Percentiles rank a stretch among this genome's conserved stretches.
These are phyloP conservation scores for Eupsittula cactorum DNA, from an alignment of 2,113 vertebrate genomes.

Conservation along the genomic window DNA sequence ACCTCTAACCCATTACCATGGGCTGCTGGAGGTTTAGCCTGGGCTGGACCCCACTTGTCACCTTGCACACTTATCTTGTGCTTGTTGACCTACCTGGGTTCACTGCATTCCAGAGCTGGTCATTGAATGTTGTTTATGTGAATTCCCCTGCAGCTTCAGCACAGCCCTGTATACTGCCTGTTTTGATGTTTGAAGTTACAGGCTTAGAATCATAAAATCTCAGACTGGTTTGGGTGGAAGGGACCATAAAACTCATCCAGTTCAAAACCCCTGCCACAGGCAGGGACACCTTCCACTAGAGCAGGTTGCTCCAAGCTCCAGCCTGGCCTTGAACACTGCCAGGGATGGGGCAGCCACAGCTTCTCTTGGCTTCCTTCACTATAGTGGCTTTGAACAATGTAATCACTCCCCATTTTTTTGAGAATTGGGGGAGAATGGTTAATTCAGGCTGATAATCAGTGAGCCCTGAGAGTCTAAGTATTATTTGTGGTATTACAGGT, in stretches of 20 bases:
- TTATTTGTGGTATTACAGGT: neutral
- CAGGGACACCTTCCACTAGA: neutral
- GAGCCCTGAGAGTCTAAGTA: neutral
- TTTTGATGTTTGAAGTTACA: neutral
- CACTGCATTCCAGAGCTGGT: constrained; percentile 21
- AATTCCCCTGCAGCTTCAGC: constrained; percentile 40
- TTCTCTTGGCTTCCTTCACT: neutral
- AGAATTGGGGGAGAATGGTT: neutral
- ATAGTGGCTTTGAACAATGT: neutral
- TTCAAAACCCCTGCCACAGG: neutral
- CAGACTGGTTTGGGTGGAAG: neutral
- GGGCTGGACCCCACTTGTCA: neutral
- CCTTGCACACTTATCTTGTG: neutral
- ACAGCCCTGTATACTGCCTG: neutral
- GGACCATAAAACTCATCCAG: neutral
- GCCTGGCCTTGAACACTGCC: neutral
- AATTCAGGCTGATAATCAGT: neutral
- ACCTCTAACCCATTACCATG: neutral
- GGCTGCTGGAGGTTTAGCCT: neutral
- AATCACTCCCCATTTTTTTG: neutral
- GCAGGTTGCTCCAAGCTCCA: neutral
- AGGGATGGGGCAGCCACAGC: neutral
- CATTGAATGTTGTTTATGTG: neutral
- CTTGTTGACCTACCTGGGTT: constrained; percentile 29
- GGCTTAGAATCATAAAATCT: neutral